Percentiles rank a stretch among this genome's conserved stretches.
Evolutionary conservation across 1,140 invertebrate genomes (phyloP).

Genomic region (Drosophila fuyamai): DNA sequence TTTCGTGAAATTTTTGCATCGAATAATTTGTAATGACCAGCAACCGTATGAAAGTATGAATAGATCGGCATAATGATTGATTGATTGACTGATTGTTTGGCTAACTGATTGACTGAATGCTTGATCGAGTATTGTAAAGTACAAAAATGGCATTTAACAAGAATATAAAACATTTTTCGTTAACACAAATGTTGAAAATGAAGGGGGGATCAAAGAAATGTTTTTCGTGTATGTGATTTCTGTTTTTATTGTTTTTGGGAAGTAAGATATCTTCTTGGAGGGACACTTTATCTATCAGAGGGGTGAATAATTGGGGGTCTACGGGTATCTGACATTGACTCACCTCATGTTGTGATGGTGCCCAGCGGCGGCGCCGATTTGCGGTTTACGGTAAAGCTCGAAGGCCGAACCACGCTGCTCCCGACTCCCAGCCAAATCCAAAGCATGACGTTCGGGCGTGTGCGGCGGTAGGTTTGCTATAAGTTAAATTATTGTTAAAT

Average conservation of each 20-base stretch:
- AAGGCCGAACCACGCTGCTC: conserved; percentile 97
- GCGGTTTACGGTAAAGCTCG: conserved; percentile 96
- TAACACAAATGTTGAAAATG: conserved; percentile 76
- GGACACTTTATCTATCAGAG: conserved; percentile 13
- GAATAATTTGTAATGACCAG: conserved; percentile 72
- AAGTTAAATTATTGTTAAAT: too few species aligned
- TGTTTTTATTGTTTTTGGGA: neutral
- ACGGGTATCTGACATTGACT: conserved; percentile 42
- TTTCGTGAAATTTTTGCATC: conserved; percentile 66
- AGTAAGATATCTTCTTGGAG: neutral
- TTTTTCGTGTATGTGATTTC: conserved; percentile 21
- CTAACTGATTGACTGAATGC: conserved; percentile 43
- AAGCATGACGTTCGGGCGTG: conserved; percentile 81
- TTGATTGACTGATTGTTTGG: conserved; percentile 56
- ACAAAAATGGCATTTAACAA: conserved; percentile 76
- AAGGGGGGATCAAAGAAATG: conserved; percentile 27
- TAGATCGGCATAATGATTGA: conserved; percentile 68
- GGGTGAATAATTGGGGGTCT: conserved; percentile 1
- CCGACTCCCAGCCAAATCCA: conserved; percentile 92
- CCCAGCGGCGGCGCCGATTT: conserved; percentile 85
- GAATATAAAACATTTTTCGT: conserved; percentile 85
- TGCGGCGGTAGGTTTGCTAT: conserved; percentile 80
- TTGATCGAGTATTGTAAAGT: conserved; percentile 55
- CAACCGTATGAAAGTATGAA: conserved; percentile 75
- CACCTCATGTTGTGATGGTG: conserved; percentile 91